Base-by-base conservation (phyloP, 2,797 vertebrate genomes). In the Ctenochaetus hawaiiensis region DNA sequence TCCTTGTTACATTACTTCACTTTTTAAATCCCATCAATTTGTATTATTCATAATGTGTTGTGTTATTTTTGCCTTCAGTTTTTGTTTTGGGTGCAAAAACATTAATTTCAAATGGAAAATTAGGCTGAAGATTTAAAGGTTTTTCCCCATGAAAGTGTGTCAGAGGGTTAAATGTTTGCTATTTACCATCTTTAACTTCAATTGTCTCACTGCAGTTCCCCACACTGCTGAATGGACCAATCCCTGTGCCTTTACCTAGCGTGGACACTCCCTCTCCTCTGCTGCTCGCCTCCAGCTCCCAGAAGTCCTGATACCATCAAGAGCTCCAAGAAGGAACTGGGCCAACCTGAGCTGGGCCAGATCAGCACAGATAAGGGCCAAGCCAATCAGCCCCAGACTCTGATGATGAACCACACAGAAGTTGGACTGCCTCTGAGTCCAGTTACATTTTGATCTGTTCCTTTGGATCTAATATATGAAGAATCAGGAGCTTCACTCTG, bases 171-270 rank as follows among this genome's bases (percentile, higher is more conserved):
- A 58, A 45, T 37, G 13, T 26, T 0, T 12, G 8, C 23, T 51
- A 54, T 57, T 62, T 62, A 62, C n/a, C 16, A 22, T 26, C 18
- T 77, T 23, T 78, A 43, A 71, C 12, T 53, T 8, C 34, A 6
- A 5, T 22, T 67, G 63, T 92, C 49, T 69, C 56, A 67, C 85
- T 91, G 10, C 95, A 99, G 97, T 99, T 99, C 82, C 98, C 98
- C 73, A 94, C 95, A 57, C 94, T 99, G 94, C 92, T 98, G 61
- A 99, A 98, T 0, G 95, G 97, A 82, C 95, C 96, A 74, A 92
- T 99, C 82, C 96, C 97, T 0, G 83, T 98, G 82, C 96, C 97
- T 67, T 91, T 97, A 47, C 93, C 96, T 83, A 92, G 90, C 64
- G 66, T 96, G 95, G 98, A 99, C 30, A 89, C 95, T 64, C 91